Evolutionary conservation across 2,888 invertebrate species (phyloP).

Genomic region (Hipparchia semele): DNA sequence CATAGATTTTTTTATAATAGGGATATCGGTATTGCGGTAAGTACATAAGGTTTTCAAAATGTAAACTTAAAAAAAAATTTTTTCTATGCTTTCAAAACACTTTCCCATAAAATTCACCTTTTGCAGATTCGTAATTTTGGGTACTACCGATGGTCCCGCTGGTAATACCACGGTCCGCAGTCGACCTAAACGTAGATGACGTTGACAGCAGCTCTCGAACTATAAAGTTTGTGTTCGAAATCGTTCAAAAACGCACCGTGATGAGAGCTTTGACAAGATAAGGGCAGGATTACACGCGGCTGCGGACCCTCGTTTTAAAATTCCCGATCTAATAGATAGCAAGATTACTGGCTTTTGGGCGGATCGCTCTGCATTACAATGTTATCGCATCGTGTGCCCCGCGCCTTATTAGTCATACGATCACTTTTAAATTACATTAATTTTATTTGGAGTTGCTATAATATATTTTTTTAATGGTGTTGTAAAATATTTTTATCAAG

Average conservation of each 20-base stretch:
- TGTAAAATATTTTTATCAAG: conserved; percentile 3
- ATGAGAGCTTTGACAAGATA: conserved; percentile 74
- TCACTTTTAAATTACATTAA: conserved; percentile 9
- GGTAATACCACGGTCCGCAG: too few relatives aligned
- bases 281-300: conserved; percentile 58
- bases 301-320: conserved; percentile 61
- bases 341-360: conserved; percentile 36
- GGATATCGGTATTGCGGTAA: too few relatives aligned
- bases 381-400: conserved; percentile 35
- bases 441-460: not conserved
- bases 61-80: too few relatives aligned
- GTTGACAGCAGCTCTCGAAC: not conserved
- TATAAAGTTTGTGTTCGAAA: conserved; percentile 8
- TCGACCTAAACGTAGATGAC: too few relatives aligned
- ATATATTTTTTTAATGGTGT: conserved; percentile 1
- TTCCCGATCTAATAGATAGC: conserved; percentile 52
- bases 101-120: too few relatives aligned
- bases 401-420: conserved; percentile 21
- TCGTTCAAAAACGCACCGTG: conserved; percentile 42
- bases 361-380: conserved; percentile 41
- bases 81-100: too few relatives aligned
- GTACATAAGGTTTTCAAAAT: too few relatives aligned
- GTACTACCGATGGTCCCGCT: too few relatives aligned
- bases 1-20: too few relatives aligned
- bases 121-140: too few relatives aligned